Evolutionary conservation across 2,888 invertebrate genomes (phyloP), one percentile per base, ranked within the genome.

Genomic region (Biston betularia): DNA sequence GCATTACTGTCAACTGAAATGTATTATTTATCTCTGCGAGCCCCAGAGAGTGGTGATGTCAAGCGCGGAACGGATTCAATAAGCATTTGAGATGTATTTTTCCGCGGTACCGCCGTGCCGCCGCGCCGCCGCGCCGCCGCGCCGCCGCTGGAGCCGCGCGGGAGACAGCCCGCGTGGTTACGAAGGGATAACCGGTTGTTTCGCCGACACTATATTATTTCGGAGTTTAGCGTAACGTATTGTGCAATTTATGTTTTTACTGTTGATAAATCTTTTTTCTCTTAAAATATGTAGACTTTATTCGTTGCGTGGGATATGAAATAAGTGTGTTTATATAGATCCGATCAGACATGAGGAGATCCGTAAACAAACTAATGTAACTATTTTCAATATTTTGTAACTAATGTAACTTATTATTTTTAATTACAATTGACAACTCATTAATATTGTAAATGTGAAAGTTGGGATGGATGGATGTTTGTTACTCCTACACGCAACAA

Each of bases 1-100:
- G 4, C 11, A 15, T 38, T 53, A 38, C 52, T 53, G 52, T 1
- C 14, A 38, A 38, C 52, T 14, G 0, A 12, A 14, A 1, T 53
- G 2, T 38, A 38, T 54, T 8, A 14, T 38, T 38, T 48, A 24
- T 35, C 12, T 42, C 42, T 10, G 52, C 65, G 76, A 77, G 53
- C 86, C 84, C 85, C 14, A 44, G 81, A 78, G 82, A 81, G 74
- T 77, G 72, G 79, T 82, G 80, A 84, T 79, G 81, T 80, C 66
- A 73, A 71, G 63, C 68, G 76, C 69, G 73, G 69, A 75, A 73
- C 71, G 74, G 81, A 85, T 87, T 86, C 87, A 85, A 87, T 88
- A 87, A 85, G 85, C 85, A 86, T 87, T 87, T 84, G 87, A 86
- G 86, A 87, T 86, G 84, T 84, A 82, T 85, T 87, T 87, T 82